Evolutionary conservation across 2,113 vertebrate species (phyloP), one percentile per base, ranked within the genome.

Genomic region (Anoura caudifer): DNA sequence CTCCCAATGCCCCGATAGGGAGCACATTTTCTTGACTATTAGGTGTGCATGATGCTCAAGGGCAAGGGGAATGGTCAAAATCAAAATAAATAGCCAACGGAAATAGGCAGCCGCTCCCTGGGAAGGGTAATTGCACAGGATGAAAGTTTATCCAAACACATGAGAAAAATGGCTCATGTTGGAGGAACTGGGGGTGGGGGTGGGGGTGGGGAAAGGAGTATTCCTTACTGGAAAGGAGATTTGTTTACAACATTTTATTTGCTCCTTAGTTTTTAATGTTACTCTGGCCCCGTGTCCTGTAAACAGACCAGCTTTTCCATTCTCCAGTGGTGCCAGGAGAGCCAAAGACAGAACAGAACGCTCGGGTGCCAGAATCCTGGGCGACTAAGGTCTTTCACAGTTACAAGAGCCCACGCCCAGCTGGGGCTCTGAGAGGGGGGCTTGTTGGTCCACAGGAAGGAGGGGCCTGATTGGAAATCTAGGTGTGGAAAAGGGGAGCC

Each of bases 71-170:
- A 85, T 20, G 80, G 76, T 90, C 92, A 81, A 72, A 96, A 95
- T 94, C 76, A 92, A 98, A 97, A 97, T 82, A 97, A 97, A 97
- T 67, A 94, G 61, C 8, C 52, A 52, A 36, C 24, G 77, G 95
- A 95, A 97, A 90, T 0, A 38, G 83, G 45, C 45, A 10, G 95
- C 76, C 93, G 72, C 95, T 93, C 95, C 96, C 95, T 82, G 76
- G 87, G 76, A 52, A 90, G n/a, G 94, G 75, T n/a, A 82, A 91
- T 33, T 50, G 72, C 28, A 1, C 63, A 22, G 65, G 81, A 97
- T 70, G 95, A 94, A 94, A 47, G 94, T 96, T 97, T 94, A 97
- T 96, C 92, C 96, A 98, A 97, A 97, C 96, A 97, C 47, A 79
- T 0, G 86, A 95, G 95, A 79, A 95, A 95, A 93, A 87, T n/a